Percentiles rank a stretch among this genome's conserved stretches.
These are phyloP conservation scores for Unio delphinus DNA, from an alignment of 2,888 invertebrate genomes.

Conservation along the genomic window DNA sequence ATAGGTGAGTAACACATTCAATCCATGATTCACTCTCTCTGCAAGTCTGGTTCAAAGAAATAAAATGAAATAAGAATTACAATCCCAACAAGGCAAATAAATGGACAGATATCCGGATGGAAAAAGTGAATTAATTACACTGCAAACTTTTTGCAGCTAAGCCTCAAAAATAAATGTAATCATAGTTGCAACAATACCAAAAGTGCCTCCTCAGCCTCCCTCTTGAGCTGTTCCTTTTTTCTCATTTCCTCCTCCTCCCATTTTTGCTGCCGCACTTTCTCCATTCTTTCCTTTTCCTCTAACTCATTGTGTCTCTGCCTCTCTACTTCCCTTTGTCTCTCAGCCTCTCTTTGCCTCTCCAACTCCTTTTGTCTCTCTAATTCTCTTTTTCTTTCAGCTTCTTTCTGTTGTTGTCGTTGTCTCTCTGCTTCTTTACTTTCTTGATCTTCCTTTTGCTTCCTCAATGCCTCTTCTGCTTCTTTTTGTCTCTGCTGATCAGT, in stretches of 20 bases:
- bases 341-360: constrained; percentile 13
- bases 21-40: no score
- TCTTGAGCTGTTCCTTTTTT: constrained; percentile 32
- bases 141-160: no score
- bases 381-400: neutral
- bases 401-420: constrained; percentile 6
- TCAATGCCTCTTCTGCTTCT: constrained; percentile 8
- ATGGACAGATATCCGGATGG: no score
- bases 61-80: no score
- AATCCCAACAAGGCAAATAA: no score
- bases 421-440: constrained; percentile 8
- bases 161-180: no score
- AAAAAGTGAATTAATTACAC: no score
- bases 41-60: no score
- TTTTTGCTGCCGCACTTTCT: constrained; percentile 32
- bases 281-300: constrained; percentile 19
- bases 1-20: no score
- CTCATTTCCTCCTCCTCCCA: constrained; percentile 36
- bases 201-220: constrained; percentile 39
- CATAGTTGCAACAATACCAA: constrained; percentile 12
- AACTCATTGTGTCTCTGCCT: constrained; percentile 12
- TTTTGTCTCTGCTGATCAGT: constrained; percentile 3
- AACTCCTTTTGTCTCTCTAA: constrained; percentile 2
- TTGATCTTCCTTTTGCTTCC: constrained; percentile 11
- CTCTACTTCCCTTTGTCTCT: constrained; percentile 15